Evolutionary conservation across 2,888 invertebrate species (phyloP).

Genomic region (Thecocarcelia acutangulata): DNA sequence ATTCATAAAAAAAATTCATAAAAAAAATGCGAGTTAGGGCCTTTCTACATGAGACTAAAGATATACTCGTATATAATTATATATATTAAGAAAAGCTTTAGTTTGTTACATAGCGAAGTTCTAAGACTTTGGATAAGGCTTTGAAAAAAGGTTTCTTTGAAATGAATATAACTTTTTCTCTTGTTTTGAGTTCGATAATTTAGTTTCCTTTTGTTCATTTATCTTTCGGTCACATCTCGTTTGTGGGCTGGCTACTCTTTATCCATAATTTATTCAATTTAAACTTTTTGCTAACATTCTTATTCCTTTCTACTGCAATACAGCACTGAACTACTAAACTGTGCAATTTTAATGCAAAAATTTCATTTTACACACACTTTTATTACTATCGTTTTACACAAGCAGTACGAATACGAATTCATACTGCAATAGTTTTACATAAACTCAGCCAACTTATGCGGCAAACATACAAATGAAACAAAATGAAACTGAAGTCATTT

Average conservation of each 20-base stretch:
- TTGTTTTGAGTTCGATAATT: neutral
- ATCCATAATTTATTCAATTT: constrained; percentile 44
- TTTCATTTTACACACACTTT: constrained; percentile 41
- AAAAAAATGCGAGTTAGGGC: too few relatives aligned
- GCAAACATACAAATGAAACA: constrained; percentile 52
- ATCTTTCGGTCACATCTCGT: constrained; percentile 29
- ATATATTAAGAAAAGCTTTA: too few relatives aligned
- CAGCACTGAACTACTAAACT: constrained; percentile 59
- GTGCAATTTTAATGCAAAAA: constrained; percentile 58
- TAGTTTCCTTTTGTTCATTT: neutral
- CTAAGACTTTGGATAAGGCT: too few relatives aligned
- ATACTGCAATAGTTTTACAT: constrained; percentile 46
- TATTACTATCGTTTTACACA: constrained; percentile 25
- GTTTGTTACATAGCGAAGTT: too few relatives aligned
- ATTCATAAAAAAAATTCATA: too few relatives aligned
- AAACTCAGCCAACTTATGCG: constrained; percentile 61
- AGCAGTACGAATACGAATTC: constrained; percentile 20
- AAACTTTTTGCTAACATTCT: constrained; percentile 13
- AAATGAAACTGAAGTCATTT: constrained; percentile 64
- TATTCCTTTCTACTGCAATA: constrained; percentile 33
- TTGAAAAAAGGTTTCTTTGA: too few relatives aligned
- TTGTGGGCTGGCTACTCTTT: constrained; percentile 22
- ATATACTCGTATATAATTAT: too few relatives aligned
- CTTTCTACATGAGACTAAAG: too few relatives aligned
- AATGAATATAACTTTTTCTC: too few relatives aligned